Evolutionary conservation across 2,113 vertebrate genomes (phyloP), one percentile per base, ranked within the genome.

Genomic region (Rhea pennata): DNA sequence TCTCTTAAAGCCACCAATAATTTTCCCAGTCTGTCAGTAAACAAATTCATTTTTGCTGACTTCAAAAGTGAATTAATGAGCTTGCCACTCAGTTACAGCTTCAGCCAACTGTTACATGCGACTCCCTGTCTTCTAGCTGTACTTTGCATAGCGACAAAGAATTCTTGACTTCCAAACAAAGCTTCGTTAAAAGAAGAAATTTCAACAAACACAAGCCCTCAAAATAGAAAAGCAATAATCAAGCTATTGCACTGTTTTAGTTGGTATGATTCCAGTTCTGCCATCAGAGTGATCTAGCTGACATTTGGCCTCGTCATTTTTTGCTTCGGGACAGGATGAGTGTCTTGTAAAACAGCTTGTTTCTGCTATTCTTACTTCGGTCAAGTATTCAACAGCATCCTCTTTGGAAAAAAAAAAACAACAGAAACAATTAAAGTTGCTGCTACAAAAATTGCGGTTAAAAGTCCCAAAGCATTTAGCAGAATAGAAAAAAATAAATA

Each of bases 51-150:
- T 94, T 91, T 73, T 95, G 71, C 85, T 96, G 96, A 93, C 69
- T 65, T 91, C 88, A 88, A 67, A 88, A 92, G 51, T 48, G 51
- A 95, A 80, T 94, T 96, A 94, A 97, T 67, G 70, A 96, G 83
- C 83, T 76, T 89, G 90, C 26, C 51, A 90, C 71, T 96, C 88
- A 93, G 84, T 95, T 90, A 95, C 58, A 78, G 48, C 42, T 53
- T 83, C 66, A 64, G 40, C 53, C 74, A 92, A 76, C 81, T 70
- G 75, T 46, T 72, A 22, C 82, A 78, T 40, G 77, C 59, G 87
- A 96, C 69, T 62, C 65, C 13, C 14, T 72, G 65, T 80, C 78
- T 83, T 89, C 87, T 74, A 66, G 65, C 27, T 72, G 20, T 67
- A 76, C 88, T 59, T 89, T 93, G 70, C 36, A 65, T 8, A 46